These are phyloP conservation scores for Bagarius yarrelli DNA, from an alignment of 2,113 vertebrate genomes.

Conservation along the genomic window DNA sequence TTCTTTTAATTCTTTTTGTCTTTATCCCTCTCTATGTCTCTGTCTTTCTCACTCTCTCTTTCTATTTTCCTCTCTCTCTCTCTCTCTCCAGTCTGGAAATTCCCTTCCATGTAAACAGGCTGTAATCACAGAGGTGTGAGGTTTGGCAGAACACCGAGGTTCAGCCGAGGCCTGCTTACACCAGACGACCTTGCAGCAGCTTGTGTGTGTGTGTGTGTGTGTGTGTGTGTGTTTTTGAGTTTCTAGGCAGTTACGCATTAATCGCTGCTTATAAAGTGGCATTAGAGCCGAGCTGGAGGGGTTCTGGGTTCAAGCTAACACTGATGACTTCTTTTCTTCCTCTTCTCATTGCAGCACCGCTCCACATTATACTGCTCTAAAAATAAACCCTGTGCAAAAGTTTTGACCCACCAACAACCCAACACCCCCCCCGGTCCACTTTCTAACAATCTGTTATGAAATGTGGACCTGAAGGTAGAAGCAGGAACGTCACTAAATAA, in stretches of 20 bases:
- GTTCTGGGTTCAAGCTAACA: conserved; percentile 9
- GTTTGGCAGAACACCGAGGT: conserved; percentile 44
- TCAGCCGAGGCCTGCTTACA: conserved; percentile 50
- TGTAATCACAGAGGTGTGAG: conserved; percentile 52
- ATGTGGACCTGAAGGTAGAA: too few relatives aligned
- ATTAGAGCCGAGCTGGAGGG: conserved; percentile 8
- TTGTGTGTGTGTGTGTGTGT: conserved; percentile 24
- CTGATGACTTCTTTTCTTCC: conserved; percentile 1
- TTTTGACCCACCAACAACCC: too few relatives aligned
- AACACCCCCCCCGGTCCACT: too few relatives aligned
- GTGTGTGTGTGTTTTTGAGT: conserved; percentile 35
- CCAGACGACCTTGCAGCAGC: conserved; percentile 36
- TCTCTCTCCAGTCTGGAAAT: conserved; percentile 36
- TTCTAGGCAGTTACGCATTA: conserved; percentile 40
- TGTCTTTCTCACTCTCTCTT: background rate
- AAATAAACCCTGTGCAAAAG: too few relatives aligned
- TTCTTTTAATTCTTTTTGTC: too few relatives aligned
- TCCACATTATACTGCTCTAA: too few relatives aligned
- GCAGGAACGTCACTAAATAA: too few relatives aligned
- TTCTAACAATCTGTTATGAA: too few relatives aligned
- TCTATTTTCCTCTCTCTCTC: background rate
- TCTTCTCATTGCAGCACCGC: too few relatives aligned
- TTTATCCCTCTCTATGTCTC: conserved; percentile 2
- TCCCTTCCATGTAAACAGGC: conserved; percentile 46
- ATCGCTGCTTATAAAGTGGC: conserved; percentile 39